These are phyloP conservation scores for Pycnonotus jocosus DNA, from an alignment of 2,113 vertebrate genomes.

Conservation along the genomic window DNA sequence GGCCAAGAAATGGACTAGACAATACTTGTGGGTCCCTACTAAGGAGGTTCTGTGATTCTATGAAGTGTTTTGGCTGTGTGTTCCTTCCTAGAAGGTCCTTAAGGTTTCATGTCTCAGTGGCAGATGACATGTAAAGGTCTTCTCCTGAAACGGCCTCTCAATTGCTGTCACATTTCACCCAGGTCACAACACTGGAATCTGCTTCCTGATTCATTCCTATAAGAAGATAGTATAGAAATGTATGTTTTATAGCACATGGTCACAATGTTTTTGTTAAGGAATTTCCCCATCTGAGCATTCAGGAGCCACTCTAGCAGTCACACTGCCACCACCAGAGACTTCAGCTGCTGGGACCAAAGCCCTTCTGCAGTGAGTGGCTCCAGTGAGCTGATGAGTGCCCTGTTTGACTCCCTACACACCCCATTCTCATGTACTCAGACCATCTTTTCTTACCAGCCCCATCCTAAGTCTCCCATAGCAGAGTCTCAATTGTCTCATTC, in stretches of 20 bases:
- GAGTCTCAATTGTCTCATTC: background rate
- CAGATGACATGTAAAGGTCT: background rate
- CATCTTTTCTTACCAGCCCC: rapidly evolving
- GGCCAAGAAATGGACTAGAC: background rate
- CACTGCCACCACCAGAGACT: background rate
- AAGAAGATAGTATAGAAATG: background rate
- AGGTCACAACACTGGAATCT: background rate
- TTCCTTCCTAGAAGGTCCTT: background rate
- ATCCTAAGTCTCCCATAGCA: background rate
- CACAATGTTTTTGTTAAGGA: background rate
- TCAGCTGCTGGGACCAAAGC: background rate
- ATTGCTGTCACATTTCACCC: background rate
- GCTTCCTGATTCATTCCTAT: background rate
- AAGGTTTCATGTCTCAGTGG: background rate
- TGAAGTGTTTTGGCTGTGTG: background rate
- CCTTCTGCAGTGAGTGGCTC: background rate
- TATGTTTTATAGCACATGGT: rapidly evolving
- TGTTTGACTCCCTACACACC: background rate
- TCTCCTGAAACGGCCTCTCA: background rate
- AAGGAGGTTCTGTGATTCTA: background rate
- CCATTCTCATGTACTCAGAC: background rate
- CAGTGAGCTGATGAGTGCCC: rapidly evolving
- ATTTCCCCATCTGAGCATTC: background rate
- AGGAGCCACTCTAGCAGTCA: background rate
- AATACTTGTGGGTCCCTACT: background rate